Evolutionary conservation across 2,888 invertebrate species (phyloP).

Genomic region (Ecliptopera silaceata): DNA sequence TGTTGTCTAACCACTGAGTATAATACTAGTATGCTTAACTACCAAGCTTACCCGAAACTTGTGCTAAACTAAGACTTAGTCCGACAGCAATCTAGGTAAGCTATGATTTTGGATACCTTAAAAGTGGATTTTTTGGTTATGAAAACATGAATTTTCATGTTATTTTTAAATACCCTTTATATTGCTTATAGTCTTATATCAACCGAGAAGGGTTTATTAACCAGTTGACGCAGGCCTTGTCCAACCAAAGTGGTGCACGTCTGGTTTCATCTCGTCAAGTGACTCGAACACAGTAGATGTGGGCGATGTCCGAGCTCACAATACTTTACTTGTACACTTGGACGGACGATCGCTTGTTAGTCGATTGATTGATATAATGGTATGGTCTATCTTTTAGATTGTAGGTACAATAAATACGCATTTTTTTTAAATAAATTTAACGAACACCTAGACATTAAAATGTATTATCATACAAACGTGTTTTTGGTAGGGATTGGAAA

Average conservation of each 20-base stretch:
- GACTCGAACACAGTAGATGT: constrained; percentile 15
- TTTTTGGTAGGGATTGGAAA: no score
- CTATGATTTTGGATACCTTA: no score
- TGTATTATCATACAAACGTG: no score
- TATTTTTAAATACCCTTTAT: neutral
- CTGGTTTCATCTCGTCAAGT: constrained; percentile 24
- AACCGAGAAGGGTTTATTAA: constrained; percentile 18
- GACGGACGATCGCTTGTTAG: neutral
- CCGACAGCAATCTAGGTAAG: no score
- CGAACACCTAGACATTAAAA: no score
- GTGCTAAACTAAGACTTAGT: neutral
- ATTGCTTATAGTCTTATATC: constrained; percentile 1
- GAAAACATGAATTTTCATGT: constrained; percentile 1
- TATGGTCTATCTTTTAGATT: neutral
- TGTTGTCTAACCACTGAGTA: constrained; percentile 14
- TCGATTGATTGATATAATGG: neutral
- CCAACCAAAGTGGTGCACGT: constrained; percentile 9
- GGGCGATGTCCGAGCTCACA: neutral
- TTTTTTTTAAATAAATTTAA: neutral
- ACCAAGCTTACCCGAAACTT: neutral
- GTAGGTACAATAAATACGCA: neutral
- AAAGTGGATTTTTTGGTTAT: no score
- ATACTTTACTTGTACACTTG: neutral
- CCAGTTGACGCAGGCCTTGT: constrained; percentile 18
- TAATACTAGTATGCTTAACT: constrained; percentile 11